phyloP scores from a whole-genome alignment of 2,113 vertebrate genomes.

The Xerus inauris region DNA sequence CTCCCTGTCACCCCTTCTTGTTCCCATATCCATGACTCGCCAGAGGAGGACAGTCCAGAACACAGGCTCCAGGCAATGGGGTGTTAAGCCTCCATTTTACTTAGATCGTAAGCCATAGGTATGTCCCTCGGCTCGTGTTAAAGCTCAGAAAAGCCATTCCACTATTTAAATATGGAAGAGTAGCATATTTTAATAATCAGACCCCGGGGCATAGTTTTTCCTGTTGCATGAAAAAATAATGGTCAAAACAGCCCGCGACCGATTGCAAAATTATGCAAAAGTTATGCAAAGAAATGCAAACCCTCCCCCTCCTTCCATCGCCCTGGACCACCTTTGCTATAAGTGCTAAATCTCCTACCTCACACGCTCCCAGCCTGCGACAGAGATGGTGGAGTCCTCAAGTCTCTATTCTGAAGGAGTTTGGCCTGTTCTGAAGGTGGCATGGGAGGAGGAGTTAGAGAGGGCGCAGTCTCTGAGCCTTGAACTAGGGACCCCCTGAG shows the following conservation, averaged over 20 bases:
- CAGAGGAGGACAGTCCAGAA: neutral
- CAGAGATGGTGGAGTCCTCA: accelerated
- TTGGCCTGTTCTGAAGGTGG: neutral
- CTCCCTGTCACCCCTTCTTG: neutral
- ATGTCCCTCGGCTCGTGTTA: slow-evolving; percentile 54
- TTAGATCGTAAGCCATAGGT: neutral
- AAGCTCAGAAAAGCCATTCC: slow-evolving; percentile 68
- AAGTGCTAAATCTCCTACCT: neutral
- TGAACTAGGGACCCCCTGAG: neutral
- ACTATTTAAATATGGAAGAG: slow-evolving; percentile 70
- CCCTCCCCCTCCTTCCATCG: neutral
- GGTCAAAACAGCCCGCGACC: slow-evolving; percentile 63
- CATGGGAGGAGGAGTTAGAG: neutral
- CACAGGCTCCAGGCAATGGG: neutral
- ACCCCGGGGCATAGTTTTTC: slow-evolving; percentile 72
- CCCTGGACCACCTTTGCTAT: neutral
- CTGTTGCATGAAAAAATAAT: slow-evolving; percentile 72
- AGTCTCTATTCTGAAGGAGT: neutral
- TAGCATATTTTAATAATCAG: slow-evolving; percentile 74
- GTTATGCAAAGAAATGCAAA: slow-evolving; percentile 53
- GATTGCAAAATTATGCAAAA: slow-evolving; percentile 64
- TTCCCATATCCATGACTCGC: neutral
- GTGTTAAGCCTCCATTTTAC: neutral
- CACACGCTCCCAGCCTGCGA: neutral
- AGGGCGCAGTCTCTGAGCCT: neutral